Evolutionary conservation across 2,888 invertebrate genomes (phyloP), one percentile per base, ranked within the genome.

Genomic region (Lasioglossum oenotherae): DNA sequence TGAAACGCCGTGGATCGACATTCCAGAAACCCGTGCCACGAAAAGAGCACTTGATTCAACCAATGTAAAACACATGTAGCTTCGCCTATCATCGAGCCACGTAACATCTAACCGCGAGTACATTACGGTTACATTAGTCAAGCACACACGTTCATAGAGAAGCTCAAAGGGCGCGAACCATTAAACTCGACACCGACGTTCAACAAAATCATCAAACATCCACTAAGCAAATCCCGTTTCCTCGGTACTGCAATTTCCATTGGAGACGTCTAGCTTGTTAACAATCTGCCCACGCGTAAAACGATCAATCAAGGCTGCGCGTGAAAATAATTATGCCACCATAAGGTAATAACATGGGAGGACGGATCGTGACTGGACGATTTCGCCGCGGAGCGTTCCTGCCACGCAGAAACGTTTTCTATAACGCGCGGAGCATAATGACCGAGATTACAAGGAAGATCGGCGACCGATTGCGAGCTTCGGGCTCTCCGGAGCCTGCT

Each of bases 61-160:
- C 57, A 81, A 88, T 82, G 82, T 85, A 87, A 84, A 87, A 82
- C 81, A 88, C 79, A 79, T 81, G 86, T 88, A 85, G 27, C 84
- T 76, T 80, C 81, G 53, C 79, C 82, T 83, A 67, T 80, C 86
- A 74, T 75, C 77, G 27, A 27, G 75, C 67, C 76, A 74, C 49
- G 82, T 77, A 82, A 87, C 84, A 31, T 31, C 31, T 2, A 84
- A 82, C 87, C 78, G 80, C 79, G 81, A 46, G 71, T 69, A 78
- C 85, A 85, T 88, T 88, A 78, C 86, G 67, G 83, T 88, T 85
- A 77, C 85, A 64, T 76, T 80, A 73, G 75, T 57, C 71, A 41
- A 19, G 4, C 31, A 3, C 5, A 23, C 44, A 35, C 10, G 31
- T 23, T 10, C 19, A 35, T 10, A 3, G 44, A 49, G 73, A 49